Conservation (phyloP, 2,797 vertebrate species). For the Bovichtus variegatus region DNA sequence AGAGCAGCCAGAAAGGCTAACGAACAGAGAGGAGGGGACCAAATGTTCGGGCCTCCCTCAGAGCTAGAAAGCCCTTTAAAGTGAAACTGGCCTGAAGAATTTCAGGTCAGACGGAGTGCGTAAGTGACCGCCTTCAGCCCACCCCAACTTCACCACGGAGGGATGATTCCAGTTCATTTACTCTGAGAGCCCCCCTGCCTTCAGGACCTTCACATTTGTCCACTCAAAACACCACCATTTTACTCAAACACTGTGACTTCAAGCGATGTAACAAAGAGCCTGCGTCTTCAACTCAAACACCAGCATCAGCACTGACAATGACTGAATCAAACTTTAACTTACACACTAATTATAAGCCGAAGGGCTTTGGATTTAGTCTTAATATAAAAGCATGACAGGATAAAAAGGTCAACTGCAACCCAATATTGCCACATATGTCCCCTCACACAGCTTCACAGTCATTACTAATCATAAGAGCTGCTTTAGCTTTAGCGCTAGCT, state of each 20-base stretch:
- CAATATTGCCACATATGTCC: constrained; percentile 21
- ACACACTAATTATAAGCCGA: constrained; percentile 10
- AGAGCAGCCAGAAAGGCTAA: constrained; percentile 49
- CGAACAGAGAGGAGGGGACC: constrained; percentile 35
- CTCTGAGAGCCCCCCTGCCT: constrained; percentile 52
- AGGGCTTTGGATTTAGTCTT: neutral
- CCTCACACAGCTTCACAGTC: constrained; percentile 33
- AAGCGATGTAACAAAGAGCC: neutral
- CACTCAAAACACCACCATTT: constrained; percentile 18
- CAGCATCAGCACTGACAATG: neutral
- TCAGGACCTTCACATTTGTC: constrained; percentile 47
- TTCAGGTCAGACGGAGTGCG: constrained; percentile 73
- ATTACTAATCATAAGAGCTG: constrained; percentile 68
- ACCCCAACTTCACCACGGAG: constrained; percentile 53
- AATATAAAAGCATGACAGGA: constrained; percentile 8
- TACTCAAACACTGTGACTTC: neutral
- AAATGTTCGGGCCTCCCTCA: constrained; percentile 62
- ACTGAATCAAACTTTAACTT: neutral
- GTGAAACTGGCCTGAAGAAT: constrained; percentile 76
- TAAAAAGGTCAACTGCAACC: constrained; percentile 26
- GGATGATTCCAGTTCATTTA: constrained; percentile 79
- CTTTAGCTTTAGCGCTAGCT: constrained; percentile 66
- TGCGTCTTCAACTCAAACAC: neutral
- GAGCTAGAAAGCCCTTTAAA: constrained; percentile 70
- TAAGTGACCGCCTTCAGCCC: constrained; percentile 62